Conservation (phyloP, 2,113 vertebrate species). For the Bungarus multicinctus region DNA sequence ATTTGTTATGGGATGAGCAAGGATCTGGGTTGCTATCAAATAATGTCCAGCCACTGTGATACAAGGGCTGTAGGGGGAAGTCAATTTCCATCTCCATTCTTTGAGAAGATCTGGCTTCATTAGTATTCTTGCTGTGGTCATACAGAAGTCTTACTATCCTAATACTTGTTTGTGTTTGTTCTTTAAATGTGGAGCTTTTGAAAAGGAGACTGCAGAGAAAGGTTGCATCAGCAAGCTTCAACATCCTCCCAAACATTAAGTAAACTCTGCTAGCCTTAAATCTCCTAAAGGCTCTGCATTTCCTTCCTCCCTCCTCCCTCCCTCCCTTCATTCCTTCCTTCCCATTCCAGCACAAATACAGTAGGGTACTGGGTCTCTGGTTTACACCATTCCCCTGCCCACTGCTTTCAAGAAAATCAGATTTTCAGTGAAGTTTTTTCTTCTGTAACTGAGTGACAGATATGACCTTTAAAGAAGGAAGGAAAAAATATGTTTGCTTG, state of each 20-base stretch:
- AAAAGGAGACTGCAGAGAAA: neutral
- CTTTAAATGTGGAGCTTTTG: neutral
- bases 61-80: neutral
- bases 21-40: neutral
- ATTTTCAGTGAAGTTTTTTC: neutral
- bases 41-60: neutral
- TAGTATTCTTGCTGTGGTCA: neutral
- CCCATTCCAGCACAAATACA: neutral
- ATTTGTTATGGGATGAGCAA: neutral
- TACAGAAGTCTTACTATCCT: neutral
- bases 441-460: neutral
- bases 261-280: neutral
- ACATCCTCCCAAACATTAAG: neutral
- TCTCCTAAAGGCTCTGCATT: neutral
- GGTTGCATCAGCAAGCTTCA: neutral
- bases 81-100: neutral
- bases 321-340: neutral
- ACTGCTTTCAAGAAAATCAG: neutral
- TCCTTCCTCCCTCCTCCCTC: neutral
- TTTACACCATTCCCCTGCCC: neutral
- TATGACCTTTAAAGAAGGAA: slow-evolving; percentile 3
- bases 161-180: neutral
- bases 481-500: neutral
- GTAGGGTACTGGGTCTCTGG: neutral
- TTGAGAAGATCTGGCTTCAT: neutral